These are phyloP conservation scores for Pseudomyrmex dendroicus DNA, from an alignment of 1,140 invertebrate genomes.

Conservation along the genomic window DNA sequence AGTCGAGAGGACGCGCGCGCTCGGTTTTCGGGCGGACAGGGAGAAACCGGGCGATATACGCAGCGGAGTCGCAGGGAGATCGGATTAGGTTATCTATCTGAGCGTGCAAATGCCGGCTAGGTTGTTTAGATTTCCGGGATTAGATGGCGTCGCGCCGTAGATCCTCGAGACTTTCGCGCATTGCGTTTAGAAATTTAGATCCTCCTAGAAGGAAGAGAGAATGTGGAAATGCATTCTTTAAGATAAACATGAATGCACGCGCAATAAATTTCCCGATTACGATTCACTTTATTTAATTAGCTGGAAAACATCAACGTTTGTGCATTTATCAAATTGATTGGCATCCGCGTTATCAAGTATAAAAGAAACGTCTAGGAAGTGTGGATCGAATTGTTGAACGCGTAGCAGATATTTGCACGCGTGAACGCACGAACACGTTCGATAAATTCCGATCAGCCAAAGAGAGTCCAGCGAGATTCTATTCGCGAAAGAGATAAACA, in stretches of 20 bases:
- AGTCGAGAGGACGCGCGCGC: conserved; percentile 46
- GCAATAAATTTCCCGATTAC: background rate
- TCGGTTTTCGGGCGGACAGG: conserved; percentile 41
- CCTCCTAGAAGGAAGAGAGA: background rate
- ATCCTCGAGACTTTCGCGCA: conserved; percentile 1
- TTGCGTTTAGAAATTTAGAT: background rate
- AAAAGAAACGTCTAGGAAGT: conserved; percentile 34
- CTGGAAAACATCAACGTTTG: background rate
- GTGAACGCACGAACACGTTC: conserved; percentile 65
- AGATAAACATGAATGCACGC: background rate
- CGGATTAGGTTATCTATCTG: conserved; percentile 59
- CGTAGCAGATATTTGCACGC: conserved; percentile 40
- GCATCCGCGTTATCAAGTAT: background rate
- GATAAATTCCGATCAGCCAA: conserved; percentile 65
- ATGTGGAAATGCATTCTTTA: background rate
- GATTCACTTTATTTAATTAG: conserved; percentile 15
- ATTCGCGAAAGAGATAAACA: conserved; percentile 57
- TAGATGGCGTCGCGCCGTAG: conserved; percentile 16
- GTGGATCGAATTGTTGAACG: conserved; percentile 19
- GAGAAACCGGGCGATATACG: conserved; percentile 53
- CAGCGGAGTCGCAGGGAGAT: conserved; percentile 9
- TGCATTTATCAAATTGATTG: no score
- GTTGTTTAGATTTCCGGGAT: conserved; percentile 52
- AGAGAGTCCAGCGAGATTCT: conserved; percentile 24
- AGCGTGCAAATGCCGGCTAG: conserved; percentile 43